Percentiles rank a stretch among this genome's conserved stretches.
Evolutionary conservation across 2,888 invertebrate species (phyloP).

Genomic region (Agrotis clavis): DNA sequence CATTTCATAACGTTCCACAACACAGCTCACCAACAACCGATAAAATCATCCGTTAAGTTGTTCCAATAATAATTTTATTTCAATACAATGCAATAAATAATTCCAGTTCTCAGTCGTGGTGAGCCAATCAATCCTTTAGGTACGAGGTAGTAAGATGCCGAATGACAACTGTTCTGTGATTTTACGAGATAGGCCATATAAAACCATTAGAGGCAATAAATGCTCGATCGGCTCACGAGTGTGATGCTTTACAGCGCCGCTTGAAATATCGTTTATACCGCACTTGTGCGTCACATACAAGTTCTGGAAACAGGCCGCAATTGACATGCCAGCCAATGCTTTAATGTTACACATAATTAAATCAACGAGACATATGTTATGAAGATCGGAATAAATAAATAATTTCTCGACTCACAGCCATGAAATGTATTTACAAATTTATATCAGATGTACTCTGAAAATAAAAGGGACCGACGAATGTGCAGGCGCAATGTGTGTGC

Average conservation of each 20-base stretch:
- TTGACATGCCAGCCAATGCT: conserved; percentile 71
- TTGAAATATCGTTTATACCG: conserved; percentile 70
- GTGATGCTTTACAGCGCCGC: conserved; percentile 76
- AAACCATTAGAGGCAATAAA: conserved; percentile 83
- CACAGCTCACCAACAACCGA: not conserved
- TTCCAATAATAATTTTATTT: conserved; percentile 18
- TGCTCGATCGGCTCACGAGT: conserved; percentile 74
- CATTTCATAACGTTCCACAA: conserved; percentile 1
- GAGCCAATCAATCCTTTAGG: conserved; percentile 42
- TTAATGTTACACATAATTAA: conserved; percentile 75
- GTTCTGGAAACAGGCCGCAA: conserved; percentile 67
- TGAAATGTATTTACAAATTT: conserved; percentile 64
- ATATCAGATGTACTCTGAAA: conserved; percentile 64
- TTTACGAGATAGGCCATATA: conserved; percentile 80
- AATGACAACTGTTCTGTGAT: conserved; percentile 73
- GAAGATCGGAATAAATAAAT: conserved; percentile 32
- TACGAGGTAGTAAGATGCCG: conserved; percentile 38
- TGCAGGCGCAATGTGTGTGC: conserved; percentile 61
- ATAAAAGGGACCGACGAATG: conserved; percentile 66
- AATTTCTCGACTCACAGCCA: conserved; percentile 31
- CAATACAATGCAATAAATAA: conserved; percentile 34
- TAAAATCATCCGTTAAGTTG: conserved; percentile 11
- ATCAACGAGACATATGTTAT: conserved; percentile 71
- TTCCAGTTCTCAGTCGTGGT: conserved; percentile 24
- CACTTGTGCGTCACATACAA: conserved; percentile 54